phyloP scores from a whole-genome alignment of 2,888 invertebrate genomes.

The Thalpophila matura region DNA sequence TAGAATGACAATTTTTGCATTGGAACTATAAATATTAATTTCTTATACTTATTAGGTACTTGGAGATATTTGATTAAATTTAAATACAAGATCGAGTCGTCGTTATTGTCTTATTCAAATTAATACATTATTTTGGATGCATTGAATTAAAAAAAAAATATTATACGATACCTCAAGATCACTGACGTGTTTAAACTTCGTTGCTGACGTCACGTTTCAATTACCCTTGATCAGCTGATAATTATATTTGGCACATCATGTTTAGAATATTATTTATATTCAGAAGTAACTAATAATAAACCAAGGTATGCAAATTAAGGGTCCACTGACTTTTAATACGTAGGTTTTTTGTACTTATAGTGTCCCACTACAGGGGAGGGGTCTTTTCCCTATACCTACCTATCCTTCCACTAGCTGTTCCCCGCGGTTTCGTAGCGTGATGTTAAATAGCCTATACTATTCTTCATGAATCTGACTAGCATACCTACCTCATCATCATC shows the following conservation, averaged over 20 bases:
- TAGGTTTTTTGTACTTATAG: no score
- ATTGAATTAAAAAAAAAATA: background rate
- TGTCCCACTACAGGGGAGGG: no score
- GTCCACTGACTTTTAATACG: no score
- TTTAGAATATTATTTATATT: background rate
- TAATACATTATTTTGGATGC: background rate
- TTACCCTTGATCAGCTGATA: slow-evolving; percentile 32
- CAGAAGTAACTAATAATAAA: background rate
- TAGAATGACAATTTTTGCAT: no score
- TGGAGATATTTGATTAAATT: background rate
- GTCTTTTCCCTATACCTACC: no score
- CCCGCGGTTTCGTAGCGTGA: no score
- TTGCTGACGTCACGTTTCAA: slow-evolving; percentile 27
- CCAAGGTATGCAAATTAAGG: no score
- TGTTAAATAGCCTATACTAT: no score
- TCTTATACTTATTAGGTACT: background rate
- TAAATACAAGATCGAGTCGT: background rate
- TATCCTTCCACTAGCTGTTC: no score
- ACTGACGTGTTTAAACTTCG: slow-evolving; percentile 1
- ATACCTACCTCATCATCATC: no score
- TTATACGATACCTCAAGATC: slow-evolving; percentile 22
- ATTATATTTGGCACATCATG: background rate
- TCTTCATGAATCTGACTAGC: no score
- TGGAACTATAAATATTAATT: no score
- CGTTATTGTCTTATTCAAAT: background rate